A percentile compares a stretch with the other conserved stretches of the same genome.
Evolutionary conservation across 2,113 vertebrate species (phyloP).

Genomic region (Pardalotus punctatus): DNA sequence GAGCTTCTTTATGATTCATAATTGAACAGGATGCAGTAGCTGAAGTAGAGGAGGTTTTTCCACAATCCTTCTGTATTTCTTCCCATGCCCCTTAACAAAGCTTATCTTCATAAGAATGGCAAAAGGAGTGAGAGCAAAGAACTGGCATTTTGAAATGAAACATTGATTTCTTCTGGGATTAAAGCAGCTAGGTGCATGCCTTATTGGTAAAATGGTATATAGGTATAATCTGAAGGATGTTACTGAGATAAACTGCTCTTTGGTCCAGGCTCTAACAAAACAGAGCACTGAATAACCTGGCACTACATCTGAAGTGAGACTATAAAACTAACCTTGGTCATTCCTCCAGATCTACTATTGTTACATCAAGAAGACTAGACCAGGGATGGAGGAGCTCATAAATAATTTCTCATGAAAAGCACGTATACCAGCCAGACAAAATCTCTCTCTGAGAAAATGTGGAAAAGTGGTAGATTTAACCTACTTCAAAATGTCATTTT

Average conservation of each 20-base stretch:
- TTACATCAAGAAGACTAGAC: conserved; percentile 46
- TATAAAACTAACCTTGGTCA: conserved; percentile 60
- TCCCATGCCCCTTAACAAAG: neutral
- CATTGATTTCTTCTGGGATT: conserved; percentile 38
- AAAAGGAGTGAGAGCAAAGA: neutral
- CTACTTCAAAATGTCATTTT: conserved; percentile 66
- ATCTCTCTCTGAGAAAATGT: conserved; percentile 54
- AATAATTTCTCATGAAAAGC: conserved; percentile 66
- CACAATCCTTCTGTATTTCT: neutral
- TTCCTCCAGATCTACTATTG: conserved; percentile 60
- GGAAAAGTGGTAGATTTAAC: conserved; percentile 61
- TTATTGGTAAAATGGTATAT: conserved; percentile 38
- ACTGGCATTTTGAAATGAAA: conserved; percentile 17
- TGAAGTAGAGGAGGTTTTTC: neutral
- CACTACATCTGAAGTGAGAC: conserved; percentile 52
- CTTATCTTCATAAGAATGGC: neutral
- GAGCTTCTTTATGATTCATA: neutral
- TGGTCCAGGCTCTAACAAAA: conserved; percentile 61
- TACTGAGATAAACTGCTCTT: conserved; percentile 58
- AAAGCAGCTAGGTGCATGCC: neutral
- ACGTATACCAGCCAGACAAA: conserved; percentile 52
- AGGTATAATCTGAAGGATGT: conserved; percentile 43
- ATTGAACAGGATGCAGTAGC: neutral
- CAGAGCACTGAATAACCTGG: conserved; percentile 43
- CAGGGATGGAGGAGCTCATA: conserved; percentile 44